A percentile compares a stretch with the other conserved stretches of the same genome.
Evolutionary conservation across 2,113 vertebrate genomes (phyloP).

Genomic region (Protobothrops mucrosquamatus): DNA sequence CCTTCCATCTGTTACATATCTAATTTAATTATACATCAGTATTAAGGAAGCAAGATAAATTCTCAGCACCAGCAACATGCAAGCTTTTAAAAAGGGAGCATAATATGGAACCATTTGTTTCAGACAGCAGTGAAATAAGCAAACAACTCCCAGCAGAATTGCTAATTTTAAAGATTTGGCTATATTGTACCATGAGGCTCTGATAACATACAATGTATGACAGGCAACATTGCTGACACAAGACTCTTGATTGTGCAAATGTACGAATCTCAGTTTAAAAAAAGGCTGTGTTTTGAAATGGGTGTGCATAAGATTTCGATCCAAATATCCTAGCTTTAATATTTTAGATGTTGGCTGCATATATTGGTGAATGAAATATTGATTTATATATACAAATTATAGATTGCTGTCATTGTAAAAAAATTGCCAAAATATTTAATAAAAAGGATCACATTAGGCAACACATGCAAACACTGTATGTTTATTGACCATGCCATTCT

Average conservation of each 20-base stretch:
- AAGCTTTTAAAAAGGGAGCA: conserved; percentile 20
- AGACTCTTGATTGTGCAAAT: not conserved
- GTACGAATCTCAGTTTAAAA: not conserved
- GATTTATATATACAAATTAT: not conserved
- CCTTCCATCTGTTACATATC: conserved; percentile 59
- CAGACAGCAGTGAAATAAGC: not conserved
- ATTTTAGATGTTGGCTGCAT: not conserved
- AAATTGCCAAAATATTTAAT: not conserved
- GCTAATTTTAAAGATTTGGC: not conserved
- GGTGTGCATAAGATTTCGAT: not conserved
- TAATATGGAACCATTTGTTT: conserved; percentile 26
- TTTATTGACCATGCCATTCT: not conserved
- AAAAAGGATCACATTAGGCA: not conserved
- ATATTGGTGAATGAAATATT: not conserved
- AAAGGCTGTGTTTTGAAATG: not conserved
- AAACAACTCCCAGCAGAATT: not conserved
- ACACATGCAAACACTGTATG: not conserved
- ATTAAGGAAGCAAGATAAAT: conserved; percentile 34
- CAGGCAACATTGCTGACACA: not conserved
- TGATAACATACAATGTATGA: not conserved
- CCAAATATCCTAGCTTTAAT: not conserved
- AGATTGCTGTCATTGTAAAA: not conserved
- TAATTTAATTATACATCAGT: conserved; percentile 54
- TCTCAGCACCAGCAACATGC: not conserved
- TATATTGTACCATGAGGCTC: not conserved